Percentiles rank a stretch among this genome's conserved stretches.
Conservation (phyloP, 2,113 vertebrate genomes). For the Monopterus albus region DNA sequence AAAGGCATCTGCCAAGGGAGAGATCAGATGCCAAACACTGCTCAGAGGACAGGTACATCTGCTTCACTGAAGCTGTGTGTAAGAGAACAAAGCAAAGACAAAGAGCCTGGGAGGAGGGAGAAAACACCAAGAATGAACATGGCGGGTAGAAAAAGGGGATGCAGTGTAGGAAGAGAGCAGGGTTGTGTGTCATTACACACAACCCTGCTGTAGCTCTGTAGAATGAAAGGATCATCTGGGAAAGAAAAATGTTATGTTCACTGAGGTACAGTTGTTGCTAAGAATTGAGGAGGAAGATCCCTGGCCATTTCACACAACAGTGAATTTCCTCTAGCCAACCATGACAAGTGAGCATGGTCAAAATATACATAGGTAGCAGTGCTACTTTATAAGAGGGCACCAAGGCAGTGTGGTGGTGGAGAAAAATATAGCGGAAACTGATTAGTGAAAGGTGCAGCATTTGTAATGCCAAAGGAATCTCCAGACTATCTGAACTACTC, state of each 20-base stretch:
- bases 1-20: slow-evolving; percentile 52
- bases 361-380: slow-evolving; percentile 5
- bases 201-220: slow-evolving; percentile 24
- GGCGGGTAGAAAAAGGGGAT: not conserved
- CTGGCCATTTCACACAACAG: slow-evolving; percentile 47
- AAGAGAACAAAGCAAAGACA: slow-evolving; percentile 60
- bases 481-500: slow-evolving; percentile 34
- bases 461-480: slow-evolving; percentile 29
- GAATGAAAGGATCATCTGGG: slow-evolving; percentile 35
- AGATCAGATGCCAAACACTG: slow-evolving; percentile 55
- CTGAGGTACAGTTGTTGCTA: slow-evolving; percentile 31
- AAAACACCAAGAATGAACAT: slow-evolving; percentile 6
- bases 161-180: not conserved
- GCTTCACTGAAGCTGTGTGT: slow-evolving; percentile 36
- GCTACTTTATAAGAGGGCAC: slow-evolving; percentile 30
- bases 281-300: slow-evolving; percentile 29
- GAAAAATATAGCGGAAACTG: not conserved
- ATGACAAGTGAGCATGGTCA: slow-evolving; percentile 37
- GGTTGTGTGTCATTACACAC: slow-evolving; percentile 20
- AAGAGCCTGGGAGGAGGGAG: slow-evolving; percentile 29
- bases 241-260: slow-evolving; percentile 22
- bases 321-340: slow-evolving; percentile 12
- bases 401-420: not conserved
- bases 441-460: slow-evolving; percentile 40
- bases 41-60: slow-evolving; percentile 61